These are phyloP conservation scores for Lerista edwardsae DNA, from an alignment of 2,797 vertebrate species.

Conservation along the genomic window DNA sequence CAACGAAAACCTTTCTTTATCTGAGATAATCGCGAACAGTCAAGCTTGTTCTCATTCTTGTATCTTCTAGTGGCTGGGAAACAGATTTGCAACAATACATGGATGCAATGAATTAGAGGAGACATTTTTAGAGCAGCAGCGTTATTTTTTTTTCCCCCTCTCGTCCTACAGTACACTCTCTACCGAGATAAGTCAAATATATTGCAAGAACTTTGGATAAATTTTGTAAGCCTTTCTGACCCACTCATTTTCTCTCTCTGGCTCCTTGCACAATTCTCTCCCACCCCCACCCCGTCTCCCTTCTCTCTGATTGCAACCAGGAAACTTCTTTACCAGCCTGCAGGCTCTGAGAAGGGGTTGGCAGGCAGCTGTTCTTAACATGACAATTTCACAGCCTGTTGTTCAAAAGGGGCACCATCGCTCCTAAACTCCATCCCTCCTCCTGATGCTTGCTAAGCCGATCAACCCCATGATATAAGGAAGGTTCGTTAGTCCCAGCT, in stretches of 20 bases:
- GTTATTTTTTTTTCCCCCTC: conserved; percentile 59
- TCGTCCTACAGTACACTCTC: conserved; percentile 70
- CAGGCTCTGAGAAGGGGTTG: neutral
- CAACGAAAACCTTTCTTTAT: conserved; percentile 72
- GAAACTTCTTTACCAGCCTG: neutral
- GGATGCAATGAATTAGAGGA: conserved; percentile 82
- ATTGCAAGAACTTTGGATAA: conserved; percentile 57
- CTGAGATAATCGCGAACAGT: conserved; percentile 72
- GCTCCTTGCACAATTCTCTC: conserved; percentile 44
- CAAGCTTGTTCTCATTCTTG: conserved; percentile 72
- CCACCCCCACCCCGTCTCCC: neutral
- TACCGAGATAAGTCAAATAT: conserved; percentile 66
- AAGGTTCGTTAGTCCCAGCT: neutral
- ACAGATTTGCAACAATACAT: conserved; percentile 80
- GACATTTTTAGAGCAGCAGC: conserved; percentile 82
- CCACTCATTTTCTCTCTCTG: conserved; percentile 28
- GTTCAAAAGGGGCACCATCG: neutral
- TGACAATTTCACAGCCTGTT: neutral
- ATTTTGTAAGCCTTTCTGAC: conserved; percentile 53
- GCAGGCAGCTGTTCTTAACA: neutral
- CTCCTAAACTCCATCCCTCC: neutral
- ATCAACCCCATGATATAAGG: neutral
- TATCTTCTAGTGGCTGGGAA: conserved; percentile 73
- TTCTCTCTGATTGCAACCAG: neutral
- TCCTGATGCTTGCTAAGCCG: neutral